Evolutionary conservation across 2,888 invertebrate species (phyloP).

Genomic region (Luperina testacea): DNA sequence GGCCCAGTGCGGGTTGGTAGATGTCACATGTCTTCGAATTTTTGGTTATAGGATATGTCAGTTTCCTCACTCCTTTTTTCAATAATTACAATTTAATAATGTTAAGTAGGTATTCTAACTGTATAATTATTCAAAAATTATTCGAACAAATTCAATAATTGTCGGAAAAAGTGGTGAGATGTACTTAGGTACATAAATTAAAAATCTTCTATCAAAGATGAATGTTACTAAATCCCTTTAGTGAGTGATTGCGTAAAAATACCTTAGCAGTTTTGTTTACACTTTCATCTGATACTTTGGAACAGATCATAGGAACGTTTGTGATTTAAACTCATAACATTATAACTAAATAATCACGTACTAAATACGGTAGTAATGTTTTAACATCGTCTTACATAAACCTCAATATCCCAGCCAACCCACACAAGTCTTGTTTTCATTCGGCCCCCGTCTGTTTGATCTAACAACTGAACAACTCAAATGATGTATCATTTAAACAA

Average conservation of each 20-base stretch:
- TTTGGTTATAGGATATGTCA: too few species aligned
- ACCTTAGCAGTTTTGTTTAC: not conserved
- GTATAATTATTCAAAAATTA: too few species aligned
- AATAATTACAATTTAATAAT: too few species aligned
- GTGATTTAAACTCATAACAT: not conserved
- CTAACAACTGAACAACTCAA: constrained; percentile 37
- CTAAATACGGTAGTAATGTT: constrained; percentile 15
- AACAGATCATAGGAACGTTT: not conserved
- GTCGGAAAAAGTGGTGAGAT: not conserved
- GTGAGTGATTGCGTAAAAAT: too few species aligned
- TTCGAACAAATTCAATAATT: not conserved
- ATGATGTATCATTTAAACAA: constrained; percentile 61
- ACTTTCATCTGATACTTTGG: not conserved
- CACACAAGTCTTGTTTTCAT: constrained; percentile 29
- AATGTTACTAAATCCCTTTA: not conserved
- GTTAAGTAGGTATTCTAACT: too few species aligned
- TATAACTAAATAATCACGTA: constrained; percentile 18
- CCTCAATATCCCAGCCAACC: constrained; percentile 11
- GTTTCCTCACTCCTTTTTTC: too few species aligned
- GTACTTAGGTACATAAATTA: not conserved
- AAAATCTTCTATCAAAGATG: not conserved
- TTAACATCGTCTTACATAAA: constrained; percentile 24
- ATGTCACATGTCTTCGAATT: too few species aligned
- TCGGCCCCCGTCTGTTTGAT: constrained; percentile 47
- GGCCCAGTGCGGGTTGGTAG: too few species aligned